Base-by-base conservation (phyloP, 2,797 vertebrate species). In the Setipinna tenuifilis region DNA sequence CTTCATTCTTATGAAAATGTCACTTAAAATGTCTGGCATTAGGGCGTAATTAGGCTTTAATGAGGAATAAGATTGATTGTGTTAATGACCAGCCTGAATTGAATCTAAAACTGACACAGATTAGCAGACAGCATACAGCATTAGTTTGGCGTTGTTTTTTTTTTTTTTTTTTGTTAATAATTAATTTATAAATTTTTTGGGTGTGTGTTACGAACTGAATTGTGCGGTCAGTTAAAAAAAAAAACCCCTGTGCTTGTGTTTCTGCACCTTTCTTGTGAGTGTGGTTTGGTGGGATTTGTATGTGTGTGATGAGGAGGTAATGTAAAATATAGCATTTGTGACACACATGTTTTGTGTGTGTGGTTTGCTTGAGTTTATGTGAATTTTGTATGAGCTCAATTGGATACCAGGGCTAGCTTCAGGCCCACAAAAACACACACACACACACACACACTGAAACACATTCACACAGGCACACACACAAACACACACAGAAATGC, bases 351-450 rank as follows among this genome's bases (percentile, higher is more conserved):
- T 48, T 48, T 68, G 25, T 68, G 62, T 68, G 62, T 14, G 11
- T 68, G 65, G 65, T 68, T 23, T 71, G 28, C 57, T 17, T 71
- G 65, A 28, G 65, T 71, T 25, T 71, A 23, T 71, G 10, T 75
- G 25, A 75, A 75, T 75, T 31, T 48, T 48, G 68, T 75, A 31
- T 75, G 28, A 35, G 68, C 68, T 75, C 68, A 75, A 75, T 35
- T 31, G 14, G 31, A 75, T 68, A 12, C 65, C 25, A 75, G 28
- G 62, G 62, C 62, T 65, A 75, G 68, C 28, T 75, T 41, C 31
- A 35, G 68, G 25, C 46, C 3, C 46, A 48, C 46, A 48, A 3
- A 48, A 3, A 48, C 46, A 48, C 46, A 48, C 46, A 48, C 46
- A 48, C 46, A 48, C 46, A 48, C 46, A 48, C 46, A 48, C 46